Base-by-base conservation (phyloP, 2,113 vertebrate genomes). In the Planiliza haematocheilus region DNA sequence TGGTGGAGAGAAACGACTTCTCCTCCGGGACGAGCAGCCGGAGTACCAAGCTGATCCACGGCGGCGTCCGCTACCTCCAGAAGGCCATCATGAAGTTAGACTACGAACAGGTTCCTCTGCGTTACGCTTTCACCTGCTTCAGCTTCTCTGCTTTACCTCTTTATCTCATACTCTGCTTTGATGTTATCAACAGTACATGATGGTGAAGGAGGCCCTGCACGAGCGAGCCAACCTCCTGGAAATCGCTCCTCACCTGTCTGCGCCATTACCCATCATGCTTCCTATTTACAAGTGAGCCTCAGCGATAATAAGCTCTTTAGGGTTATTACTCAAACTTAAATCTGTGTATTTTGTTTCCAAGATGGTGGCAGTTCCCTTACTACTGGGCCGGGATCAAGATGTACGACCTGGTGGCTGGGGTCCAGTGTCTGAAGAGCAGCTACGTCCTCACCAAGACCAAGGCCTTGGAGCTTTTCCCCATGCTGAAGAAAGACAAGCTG, bases 351-450 rank as follows among this genome's bases (percentile, higher is more conserved):
- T 56, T 48, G 0, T 42, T 70, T 36, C 36, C 24, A 16, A 99
- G 98, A 52, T 99, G 98, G 97, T 99, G 98, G 98, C 97, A 99
- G 93, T 8, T 99, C 84, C 98, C 98, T 0, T 99, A 99, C 89
- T 99, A 97, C 91, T 99, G 98, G 98, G 76, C 94, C 0, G 97
- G 98, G 39, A 99, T 99, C 67, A 99, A 99, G 86, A 92, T 99
- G 7, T 99, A 99, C 2, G 98, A 99, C 91, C 48, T 99, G 59
- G 96, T 99, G 86, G 96, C 98, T 0, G 98, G 98, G 70, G 93
- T 91, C 30, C 95, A 98, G 16, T 97, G 96, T 78, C 93, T 99
- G 86, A 98, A 95, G 87, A 97, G 95, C 84, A 99, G 98, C 91
- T 99, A 99, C 0, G 79, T 99, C 3, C 95, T 99, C 41, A 98